Conservation (phyloP, 2,888 invertebrate genomes). For the Pollenia angustigena region DNA sequence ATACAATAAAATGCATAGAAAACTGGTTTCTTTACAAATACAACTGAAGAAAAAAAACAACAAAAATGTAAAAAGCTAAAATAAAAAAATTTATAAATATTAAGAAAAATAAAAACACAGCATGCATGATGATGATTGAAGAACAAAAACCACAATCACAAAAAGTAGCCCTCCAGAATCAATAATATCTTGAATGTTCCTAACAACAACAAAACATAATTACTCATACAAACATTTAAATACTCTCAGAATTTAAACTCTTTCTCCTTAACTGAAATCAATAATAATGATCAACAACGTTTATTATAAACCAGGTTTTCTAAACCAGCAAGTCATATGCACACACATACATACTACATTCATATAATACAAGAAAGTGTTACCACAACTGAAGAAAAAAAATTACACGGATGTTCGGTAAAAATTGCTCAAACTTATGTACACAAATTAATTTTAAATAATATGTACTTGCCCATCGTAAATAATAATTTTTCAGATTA, state of each 20-base stretch:
- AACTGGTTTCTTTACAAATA: constrained; percentile 61
- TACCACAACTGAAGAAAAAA: too few relatives aligned
- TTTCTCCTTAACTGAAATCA: constrained; percentile 26
- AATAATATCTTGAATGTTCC: background rate
- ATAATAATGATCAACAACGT: constrained; percentile 43
- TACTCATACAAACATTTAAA: background rate
- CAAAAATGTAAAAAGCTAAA: background rate
- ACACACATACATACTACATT: background rate
- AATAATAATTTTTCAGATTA: too few relatives aligned
- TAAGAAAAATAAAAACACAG: constrained; percentile 29
- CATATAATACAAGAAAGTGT: too few relatives aligned
- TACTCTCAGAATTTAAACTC: background rate
- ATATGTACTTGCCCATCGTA: too few relatives aligned
- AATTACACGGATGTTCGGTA: too few relatives aligned
- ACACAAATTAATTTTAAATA: too few relatives aligned
- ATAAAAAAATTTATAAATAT: constrained; percentile 36
- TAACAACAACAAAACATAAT: background rate
- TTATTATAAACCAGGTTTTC: constrained; percentile 47
- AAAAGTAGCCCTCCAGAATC: constrained; percentile 58
- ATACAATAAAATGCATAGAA: constrained; percentile 5
- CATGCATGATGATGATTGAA: constrained; percentile 31
- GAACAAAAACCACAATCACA: constrained; percentile 12
- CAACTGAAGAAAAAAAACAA: constrained; percentile 22
- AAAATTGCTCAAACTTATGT: too few relatives aligned
- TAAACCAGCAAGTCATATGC: background rate